phyloP scores from a whole-genome alignment of 2,888 invertebrate species.

The Julus scanicus region DNA sequence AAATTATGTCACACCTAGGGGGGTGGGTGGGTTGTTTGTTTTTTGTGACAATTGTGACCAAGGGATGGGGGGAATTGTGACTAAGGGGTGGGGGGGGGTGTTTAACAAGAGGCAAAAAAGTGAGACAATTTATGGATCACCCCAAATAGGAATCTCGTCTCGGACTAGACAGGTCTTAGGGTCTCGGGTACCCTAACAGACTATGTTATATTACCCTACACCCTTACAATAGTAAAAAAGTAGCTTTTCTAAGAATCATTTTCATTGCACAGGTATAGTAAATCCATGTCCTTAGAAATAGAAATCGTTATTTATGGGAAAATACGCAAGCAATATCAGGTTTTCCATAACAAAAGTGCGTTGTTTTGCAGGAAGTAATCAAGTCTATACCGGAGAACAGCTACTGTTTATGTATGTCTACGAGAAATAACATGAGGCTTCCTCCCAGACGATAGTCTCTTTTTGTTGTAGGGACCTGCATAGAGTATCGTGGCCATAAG shows the following conservation, averaged over 20 bases:
- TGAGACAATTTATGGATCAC: no score
- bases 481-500: not conserved
- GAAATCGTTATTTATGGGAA: conserved; percentile 4
- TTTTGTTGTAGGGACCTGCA: not conserved
- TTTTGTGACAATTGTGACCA: no score
- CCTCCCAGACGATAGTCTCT: not conserved
- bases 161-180: no score
- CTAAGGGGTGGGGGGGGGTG: no score
- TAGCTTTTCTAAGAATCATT: not conserved
- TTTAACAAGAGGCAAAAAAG: no score
- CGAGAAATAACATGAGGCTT: not conserved
- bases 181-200: no score
- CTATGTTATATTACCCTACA: no score
- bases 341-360: not conserved
- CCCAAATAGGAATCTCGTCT: not conserved
- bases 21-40: no score
- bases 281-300: not conserved
- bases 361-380: conserved; percentile 23
- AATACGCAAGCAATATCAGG: not conserved
- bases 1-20: no score
- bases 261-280: not conserved
- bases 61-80: no score
- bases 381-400: not conserved
- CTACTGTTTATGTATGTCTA: not conserved
- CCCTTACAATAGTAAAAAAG: no score